These are phyloP conservation scores for Daphoenositta chrysoptera DNA, from an alignment of 2,113 vertebrate genomes.

Conservation along the genomic window DNA sequence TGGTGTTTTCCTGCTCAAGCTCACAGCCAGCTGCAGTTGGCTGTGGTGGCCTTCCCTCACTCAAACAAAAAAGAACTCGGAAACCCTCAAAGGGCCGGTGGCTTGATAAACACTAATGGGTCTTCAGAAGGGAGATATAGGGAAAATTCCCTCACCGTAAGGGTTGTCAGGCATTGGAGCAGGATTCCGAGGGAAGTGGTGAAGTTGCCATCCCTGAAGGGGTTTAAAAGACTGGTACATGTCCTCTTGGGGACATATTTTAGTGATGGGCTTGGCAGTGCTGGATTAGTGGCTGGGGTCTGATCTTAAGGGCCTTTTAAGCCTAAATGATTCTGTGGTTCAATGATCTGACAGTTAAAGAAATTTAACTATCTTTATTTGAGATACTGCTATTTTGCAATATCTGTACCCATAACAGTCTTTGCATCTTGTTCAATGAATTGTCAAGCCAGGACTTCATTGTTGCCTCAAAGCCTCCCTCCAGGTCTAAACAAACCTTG, in stretches of 20 bases:
- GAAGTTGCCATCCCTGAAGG: background rate
- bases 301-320: background rate
- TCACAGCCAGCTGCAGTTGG: background rate
- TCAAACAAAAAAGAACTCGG: no score
- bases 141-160: background rate
- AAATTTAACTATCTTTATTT: background rate
- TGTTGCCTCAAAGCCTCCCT: background rate
- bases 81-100: background rate
- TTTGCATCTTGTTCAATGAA: background rate
- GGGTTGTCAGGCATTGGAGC: background rate
- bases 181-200: background rate
- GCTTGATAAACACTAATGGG: background rate
- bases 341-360: background rate
- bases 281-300: background rate
- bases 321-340: background rate
- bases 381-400: background rate
- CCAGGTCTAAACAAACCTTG: background rate
- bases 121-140: background rate
- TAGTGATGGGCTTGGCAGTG: background rate
- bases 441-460: background rate
- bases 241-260: background rate
- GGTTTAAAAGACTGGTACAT: background rate
- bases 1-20: background rate
- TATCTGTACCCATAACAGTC: background rate
- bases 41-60: background rate